Conservation (phyloP, 2,888 invertebrate species). For the Tholera decimalis region DNA sequence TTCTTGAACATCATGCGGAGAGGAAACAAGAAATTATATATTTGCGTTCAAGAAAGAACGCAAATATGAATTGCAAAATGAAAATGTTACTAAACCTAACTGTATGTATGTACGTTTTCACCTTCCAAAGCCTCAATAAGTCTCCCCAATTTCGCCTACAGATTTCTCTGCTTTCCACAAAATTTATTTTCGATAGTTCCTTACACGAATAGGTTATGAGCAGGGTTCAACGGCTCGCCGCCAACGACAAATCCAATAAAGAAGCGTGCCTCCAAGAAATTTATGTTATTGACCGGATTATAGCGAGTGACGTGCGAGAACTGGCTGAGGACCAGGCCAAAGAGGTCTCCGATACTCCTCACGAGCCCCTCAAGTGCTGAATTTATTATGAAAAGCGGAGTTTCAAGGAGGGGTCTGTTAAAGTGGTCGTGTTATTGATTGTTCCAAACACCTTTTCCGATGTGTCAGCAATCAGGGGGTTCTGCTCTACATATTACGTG, state of each 20-base stretch:
- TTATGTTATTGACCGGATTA: constrained; percentile 90
- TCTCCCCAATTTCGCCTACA: constrained; percentile 67
- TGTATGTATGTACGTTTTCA: constrained; percentile 23
- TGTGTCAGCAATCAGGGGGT: constrained; percentile 84
- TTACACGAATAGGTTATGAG: constrained; percentile 78
- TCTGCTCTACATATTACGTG: constrained; percentile 84
- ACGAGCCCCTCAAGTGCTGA: constrained; percentile 63
- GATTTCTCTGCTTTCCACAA: constrained; percentile 76
- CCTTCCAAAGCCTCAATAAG: constrained; percentile 50
- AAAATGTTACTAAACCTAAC: constrained; percentile 16
- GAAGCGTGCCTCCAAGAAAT: constrained; percentile 86
- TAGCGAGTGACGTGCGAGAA: constrained; percentile 85
- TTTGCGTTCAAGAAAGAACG: background rate
- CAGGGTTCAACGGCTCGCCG: constrained; percentile 81
- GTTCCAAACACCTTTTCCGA: constrained; percentile 86
- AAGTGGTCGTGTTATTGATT: constrained; percentile 85
- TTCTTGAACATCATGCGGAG: too few species aligned
- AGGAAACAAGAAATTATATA: too few species aligned
- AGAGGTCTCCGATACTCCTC: constrained; percentile 72
- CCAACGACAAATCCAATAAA: constrained; percentile 88
- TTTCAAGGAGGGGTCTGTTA: constrained; percentile 75
- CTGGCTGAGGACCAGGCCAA: constrained; percentile 75
- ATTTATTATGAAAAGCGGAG: constrained; percentile 63
- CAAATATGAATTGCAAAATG: constrained; percentile 1
- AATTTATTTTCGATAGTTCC: constrained; percentile 81